Evolutionary conservation across 1,140 invertebrate species (phyloP), one percentile per base, ranked within the genome.

Genomic region (Drosophila sproati): DNA sequence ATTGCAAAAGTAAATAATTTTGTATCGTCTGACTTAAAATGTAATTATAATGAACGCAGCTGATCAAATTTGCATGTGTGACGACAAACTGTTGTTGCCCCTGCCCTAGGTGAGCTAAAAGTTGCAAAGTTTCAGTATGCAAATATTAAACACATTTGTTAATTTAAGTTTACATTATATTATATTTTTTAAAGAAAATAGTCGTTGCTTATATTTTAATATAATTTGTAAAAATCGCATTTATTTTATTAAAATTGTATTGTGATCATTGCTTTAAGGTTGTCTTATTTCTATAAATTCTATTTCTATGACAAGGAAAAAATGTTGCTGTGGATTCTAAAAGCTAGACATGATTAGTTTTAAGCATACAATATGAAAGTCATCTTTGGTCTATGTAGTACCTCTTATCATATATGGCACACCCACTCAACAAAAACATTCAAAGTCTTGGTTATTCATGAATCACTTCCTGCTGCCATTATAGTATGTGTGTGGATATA

Each of bases 401-500:
- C 32, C 43, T 34, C 43, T 62, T 62, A 62, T 62, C 60, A 39
- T n/a, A n/a, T 6, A 8, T 12, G 31, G 32, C 28, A 66, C 52
- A 7, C 57, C 48, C 39, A 61, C 57, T 3, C 57, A 52, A 32
- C 45, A 28, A 51, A 50, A 20, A 28, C 39, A 28, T 45, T 43
- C 37, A 64, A 2, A 32, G 37, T 37, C 48, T 70, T 62, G 32
- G 20, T 35, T 45, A 47, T 10, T 4, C 12, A 63, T 71, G 60
- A 71, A 71, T 71, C 68, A 71, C 34, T 55, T 71, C 68, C 68
- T 60, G 68, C 55, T 71, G 7, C 7, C 41, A 48, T 7, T 6
- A 6, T 35, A 5, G 4, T 8, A 56, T 10, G 4, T 1, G 10
- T 39, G 12, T 41, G n/a, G 10, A 45, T 29, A 59, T 41, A 43